Conservation (phyloP, 1,140 invertebrate species). For the Limonius californicus region DNA sequence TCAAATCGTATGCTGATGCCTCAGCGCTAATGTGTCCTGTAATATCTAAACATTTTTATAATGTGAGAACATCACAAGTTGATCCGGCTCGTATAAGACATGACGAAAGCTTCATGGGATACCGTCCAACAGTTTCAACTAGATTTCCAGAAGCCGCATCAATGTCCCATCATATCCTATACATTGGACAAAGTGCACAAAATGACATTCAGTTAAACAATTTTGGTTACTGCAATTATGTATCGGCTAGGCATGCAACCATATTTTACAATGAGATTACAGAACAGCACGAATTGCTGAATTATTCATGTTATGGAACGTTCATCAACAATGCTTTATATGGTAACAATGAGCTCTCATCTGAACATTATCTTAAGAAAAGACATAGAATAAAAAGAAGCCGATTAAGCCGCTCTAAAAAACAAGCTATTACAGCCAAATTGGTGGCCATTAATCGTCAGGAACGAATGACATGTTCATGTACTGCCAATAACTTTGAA, state of each 20-base stretch:
- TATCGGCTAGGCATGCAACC: conserved; percentile 77
- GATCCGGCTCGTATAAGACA: conserved; percentile 40
- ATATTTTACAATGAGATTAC: conserved; percentile 89
- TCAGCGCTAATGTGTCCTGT: conserved; percentile 52
- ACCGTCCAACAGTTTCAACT: conserved; percentile 44
- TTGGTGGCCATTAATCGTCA: conserved; percentile 34
- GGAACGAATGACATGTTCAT: conserved; percentile 38
- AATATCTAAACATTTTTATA: conserved; percentile 46
- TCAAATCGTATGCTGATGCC: conserved; percentile 36
- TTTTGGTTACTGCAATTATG: conserved; percentile 72
- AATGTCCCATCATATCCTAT: conserved; percentile 73
- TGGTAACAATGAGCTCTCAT: conserved; percentile 60
- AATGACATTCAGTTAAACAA: conserved; percentile 70
- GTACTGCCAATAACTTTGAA: conserved; percentile 37
- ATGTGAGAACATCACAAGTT: conserved; percentile 42
- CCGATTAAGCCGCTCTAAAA: conserved; percentile 31
- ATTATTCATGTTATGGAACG: conserved; percentile 87
- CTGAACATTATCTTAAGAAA: neutral
- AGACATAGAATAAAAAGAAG: conserved; percentile 37
- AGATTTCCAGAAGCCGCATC: conserved; percentile 53
- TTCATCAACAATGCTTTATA: conserved; percentile 84
- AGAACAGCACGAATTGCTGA: conserved; percentile 83
- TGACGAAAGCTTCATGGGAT: conserved; percentile 46
- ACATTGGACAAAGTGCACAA: conserved; percentile 69
- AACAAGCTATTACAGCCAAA: conserved; percentile 30